A percentile compares a stretch with the other conserved stretches of the same genome.
Conservation (phyloP, 2,888 invertebrate genomes). For the Apotomis capreana region DNA sequence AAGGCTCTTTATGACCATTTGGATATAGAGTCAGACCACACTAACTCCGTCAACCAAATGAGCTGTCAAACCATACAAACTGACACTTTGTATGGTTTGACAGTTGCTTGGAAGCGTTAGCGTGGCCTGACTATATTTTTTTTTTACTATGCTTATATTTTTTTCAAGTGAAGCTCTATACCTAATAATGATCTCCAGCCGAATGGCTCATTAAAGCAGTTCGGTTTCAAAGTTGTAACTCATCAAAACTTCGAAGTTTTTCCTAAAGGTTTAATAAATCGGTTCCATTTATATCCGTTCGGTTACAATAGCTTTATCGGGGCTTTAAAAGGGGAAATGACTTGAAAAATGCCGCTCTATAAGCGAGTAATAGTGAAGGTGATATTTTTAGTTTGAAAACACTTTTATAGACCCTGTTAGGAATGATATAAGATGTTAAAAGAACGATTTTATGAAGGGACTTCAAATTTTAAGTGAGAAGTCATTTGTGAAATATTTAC, state of each 20-base stretch:
- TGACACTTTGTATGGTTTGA: too few species aligned
- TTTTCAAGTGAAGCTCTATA: too few species aligned
- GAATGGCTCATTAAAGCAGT: neutral
- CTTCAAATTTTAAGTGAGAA: too few species aligned
- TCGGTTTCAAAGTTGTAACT: conserved; percentile 12
- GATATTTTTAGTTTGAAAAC: conserved; percentile 11
- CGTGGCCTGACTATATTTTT: too few species aligned
- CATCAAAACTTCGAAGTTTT: conserved; percentile 27
- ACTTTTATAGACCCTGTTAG: neutral
- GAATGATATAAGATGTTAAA: neutral
- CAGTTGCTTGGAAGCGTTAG: too few species aligned
- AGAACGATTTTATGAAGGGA: neutral
- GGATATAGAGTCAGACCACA: too few species aligned
- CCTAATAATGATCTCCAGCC: neutral
- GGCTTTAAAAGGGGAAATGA: conserved; percentile 18
- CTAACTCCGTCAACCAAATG: too few species aligned
- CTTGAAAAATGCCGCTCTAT: conserved; percentile 15
- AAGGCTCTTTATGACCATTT: too few species aligned
- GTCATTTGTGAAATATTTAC: too few species aligned
- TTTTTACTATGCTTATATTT: too few species aligned
- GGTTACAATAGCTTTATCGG: conserved; percentile 21
- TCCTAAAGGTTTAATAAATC: conserved; percentile 25
- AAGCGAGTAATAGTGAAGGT: conserved; percentile 5
- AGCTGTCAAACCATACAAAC: too few species aligned
- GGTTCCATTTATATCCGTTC: conserved; percentile 24